Evolutionary conservation across 1,140 invertebrate species (phyloP), one percentile per base, ranked within the genome.

Genomic region (Ceratina australensis): DNA sequence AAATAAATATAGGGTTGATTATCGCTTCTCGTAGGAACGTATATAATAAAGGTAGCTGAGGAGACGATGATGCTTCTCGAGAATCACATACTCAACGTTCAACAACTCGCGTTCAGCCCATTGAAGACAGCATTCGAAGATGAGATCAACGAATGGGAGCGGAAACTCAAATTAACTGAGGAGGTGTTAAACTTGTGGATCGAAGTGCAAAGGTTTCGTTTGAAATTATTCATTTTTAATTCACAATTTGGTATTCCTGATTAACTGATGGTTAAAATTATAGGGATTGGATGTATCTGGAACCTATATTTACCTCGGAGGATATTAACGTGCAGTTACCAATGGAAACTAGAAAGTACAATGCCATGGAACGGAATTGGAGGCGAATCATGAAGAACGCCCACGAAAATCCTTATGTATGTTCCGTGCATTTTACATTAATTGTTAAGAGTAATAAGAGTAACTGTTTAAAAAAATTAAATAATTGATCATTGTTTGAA

Each of bases 221-320:
- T 42, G n/a, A n/a, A n/a, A n/a, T n/a, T 10, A 42, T 7, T 3
- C 10, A 10, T 42, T 42, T 22, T 18, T 0, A 3, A 0, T 15
- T 18, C 1, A 0, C 16, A 10, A 1, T 0, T 20, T 13, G 4
- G 13, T 5, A 3, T 0, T 7, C 0, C 42, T 12, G 12, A 77
- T 78, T 71, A 5, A 28, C 3, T 18, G 0, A 60, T 15, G 18
- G 64, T 67, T 28, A 54, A 82, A 1, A 52, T 68, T n/a, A 3
- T 20, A 95, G 95, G 90, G 94, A 95, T 50, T 97, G 96, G 96
- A 95, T 97, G 91, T 97, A 97, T 87, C 89, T 97, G 77, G 96
- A 97, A 87, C 96, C 96, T 0, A 97, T 97, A 79, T 97, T 97
- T 87, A 95, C 94, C 0, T 96, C 96, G 8, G 95, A 96, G 67